phyloP scores from a whole-genome alignment of 53 echinoderm and acorn worm genomes.

The Paracentrotus lividus region DNA sequence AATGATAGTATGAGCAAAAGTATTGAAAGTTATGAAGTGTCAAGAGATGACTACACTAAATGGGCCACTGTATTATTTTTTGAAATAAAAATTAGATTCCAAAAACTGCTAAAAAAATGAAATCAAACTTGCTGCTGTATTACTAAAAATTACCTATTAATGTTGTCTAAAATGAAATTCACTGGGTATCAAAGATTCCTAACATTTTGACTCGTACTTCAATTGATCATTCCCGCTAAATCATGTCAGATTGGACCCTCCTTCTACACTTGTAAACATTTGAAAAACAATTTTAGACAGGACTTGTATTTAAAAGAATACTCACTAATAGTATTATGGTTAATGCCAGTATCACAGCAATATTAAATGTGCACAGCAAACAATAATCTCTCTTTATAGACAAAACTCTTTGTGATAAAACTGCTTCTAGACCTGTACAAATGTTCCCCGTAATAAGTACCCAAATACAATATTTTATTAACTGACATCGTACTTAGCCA shows the following conservation, averaged over 20 bases:
- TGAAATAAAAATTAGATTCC: too few relatives aligned
- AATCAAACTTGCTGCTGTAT: too few relatives aligned
- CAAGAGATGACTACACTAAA: too few relatives aligned
- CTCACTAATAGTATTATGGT: background rate
- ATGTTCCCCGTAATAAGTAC: background rate
- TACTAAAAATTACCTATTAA: too few relatives aligned
- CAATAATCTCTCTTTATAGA: constrained; percentile 18
- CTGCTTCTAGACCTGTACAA: constrained; percentile 46
- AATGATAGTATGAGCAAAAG: too few relatives aligned
- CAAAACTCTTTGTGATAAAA: constrained; percentile 23
- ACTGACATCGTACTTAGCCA: background rate
- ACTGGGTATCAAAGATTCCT: too few relatives aligned
- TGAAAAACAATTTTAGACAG: background rate
- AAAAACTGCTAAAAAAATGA: too few relatives aligned
- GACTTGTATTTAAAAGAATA: background rate
- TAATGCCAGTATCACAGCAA: constrained; percentile 43
- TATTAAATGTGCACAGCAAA: constrained; percentile 57
- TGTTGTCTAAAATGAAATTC: too few relatives aligned
- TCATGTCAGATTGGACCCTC: background rate
- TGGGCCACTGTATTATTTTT: too few relatives aligned
- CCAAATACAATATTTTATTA: background rate
- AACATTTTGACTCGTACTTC: too few relatives aligned
- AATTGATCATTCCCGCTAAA: too few relatives aligned
- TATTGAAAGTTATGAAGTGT: too few relatives aligned
- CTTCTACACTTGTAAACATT: background rate